Percentiles rank a stretch among this genome's conserved stretches.
These are phyloP conservation scores for Nyctibius bracteatus DNA, from an alignment of 2,113 vertebrate genomes.

Conservation along the genomic window DNA sequence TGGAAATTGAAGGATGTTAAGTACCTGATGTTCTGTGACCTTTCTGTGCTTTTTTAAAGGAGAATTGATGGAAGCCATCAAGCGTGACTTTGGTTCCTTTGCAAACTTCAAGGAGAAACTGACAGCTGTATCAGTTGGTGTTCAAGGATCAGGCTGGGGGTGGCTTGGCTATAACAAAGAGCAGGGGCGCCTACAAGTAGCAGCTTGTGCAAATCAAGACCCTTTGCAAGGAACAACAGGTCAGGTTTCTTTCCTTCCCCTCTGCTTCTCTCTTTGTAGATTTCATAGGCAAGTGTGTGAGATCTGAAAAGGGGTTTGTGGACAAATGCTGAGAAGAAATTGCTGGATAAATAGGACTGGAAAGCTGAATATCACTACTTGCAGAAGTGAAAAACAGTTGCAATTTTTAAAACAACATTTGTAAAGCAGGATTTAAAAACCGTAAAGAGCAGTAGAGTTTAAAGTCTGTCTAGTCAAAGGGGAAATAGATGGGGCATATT, in stretches of 20 bases:
- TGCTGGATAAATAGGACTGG: not conserved
- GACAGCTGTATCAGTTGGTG: conserved; percentile 84
- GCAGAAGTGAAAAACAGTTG: not conserved
- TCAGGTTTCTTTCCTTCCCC: conserved; percentile 43
- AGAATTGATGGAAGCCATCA: conserved; percentile 90
- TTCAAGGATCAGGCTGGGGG: conserved; percentile 97
- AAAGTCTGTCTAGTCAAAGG: not conserved
- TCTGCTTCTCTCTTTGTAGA: not conserved
- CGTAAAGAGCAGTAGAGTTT: not conserved
- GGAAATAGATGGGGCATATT: not conserved
- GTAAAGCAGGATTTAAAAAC: not conserved
- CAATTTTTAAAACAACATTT: not conserved
- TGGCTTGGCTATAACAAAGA: conserved; percentile 94
- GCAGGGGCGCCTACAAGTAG: conserved; percentile 79
- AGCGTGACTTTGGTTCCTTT: conserved; percentile 93
- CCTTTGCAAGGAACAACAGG: conserved; percentile 95
- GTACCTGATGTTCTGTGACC: not conserved
- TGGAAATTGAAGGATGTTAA: not conserved
- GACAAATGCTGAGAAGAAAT: not conserved
- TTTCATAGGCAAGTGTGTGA: not conserved
- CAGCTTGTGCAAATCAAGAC: conserved; percentile 92
- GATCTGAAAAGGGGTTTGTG: not conserved
- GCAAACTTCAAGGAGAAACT: conserved; percentile 92
- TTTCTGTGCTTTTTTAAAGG: conserved; percentile 69
- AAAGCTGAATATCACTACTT: not conserved